phyloP scores from a whole-genome alignment of 2,797 vertebrate species.

The Enteromius anoplus region DNA sequence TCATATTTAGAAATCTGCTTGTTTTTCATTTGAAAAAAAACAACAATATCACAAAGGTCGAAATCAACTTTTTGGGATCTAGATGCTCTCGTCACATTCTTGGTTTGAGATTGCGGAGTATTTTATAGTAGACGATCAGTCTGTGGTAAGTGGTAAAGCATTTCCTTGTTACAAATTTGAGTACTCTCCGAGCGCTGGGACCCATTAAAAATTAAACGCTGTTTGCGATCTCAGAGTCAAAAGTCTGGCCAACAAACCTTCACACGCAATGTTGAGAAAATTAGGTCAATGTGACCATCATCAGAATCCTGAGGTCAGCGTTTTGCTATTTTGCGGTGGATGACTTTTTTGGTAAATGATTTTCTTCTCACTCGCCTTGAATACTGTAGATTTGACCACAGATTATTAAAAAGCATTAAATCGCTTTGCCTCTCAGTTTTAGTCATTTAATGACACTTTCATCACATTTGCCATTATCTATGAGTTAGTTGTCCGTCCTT shows the following conservation, averaged over 20 bases:
- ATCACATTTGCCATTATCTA: neutral
- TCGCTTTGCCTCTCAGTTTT: neutral
- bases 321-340: constrained; percentile 39
- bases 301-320: constrained; percentile 58
- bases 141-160: constrained; percentile 74
- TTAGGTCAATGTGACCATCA: constrained; percentile 69
- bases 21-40: neutral
- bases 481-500: neutral
- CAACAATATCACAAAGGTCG: neutral
- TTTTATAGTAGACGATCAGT: constrained; percentile 64
- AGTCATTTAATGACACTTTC: constrained; percentile 1
- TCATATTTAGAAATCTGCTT: neutral
- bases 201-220: constrained; percentile 86
- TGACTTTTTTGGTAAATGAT: constrained; percentile 24
- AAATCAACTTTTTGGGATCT: neutral
- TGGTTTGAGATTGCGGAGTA: constrained; percentile 72
- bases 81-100: constrained; percentile 64
- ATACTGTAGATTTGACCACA: neutral
- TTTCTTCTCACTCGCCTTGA: constrained; percentile 1
- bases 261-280: constrained; percentile 73
- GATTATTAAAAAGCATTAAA: neutral
- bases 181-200: constrained; percentile 77
- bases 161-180: constrained; percentile 85
- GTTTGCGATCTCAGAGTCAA: constrained; percentile 79
- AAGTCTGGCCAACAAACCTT: constrained; percentile 78